Percentiles rank a stretch among this genome's conserved stretches.
Evolutionary conservation across 2,113 vertebrate species (phyloP).

Genomic region (Cephalopterus ornatus): DNA sequence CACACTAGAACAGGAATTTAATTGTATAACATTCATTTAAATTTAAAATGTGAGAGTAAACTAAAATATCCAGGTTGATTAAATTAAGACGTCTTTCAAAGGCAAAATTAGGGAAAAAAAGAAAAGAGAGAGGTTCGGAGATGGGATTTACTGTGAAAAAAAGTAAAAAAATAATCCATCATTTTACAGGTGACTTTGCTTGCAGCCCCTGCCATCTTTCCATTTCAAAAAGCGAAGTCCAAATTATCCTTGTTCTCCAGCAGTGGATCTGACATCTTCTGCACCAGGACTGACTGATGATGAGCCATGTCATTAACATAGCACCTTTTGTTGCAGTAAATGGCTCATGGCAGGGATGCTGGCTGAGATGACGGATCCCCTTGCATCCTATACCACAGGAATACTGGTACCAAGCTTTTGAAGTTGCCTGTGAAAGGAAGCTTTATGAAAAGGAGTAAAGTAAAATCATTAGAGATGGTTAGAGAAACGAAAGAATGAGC

Average conservation of each 20-base stretch:
- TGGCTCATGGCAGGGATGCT: constrained; percentile 55
- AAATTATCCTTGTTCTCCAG: constrained; percentile 48
- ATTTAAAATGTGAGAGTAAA: not conserved
- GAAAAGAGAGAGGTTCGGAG: not conserved
- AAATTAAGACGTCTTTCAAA: not conserved
- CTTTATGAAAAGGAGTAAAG: not conserved
- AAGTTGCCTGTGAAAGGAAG: constrained; percentile 28
- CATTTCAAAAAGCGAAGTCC: constrained; percentile 49
- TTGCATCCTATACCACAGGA: constrained; percentile 10
- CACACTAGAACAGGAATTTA: not conserved
- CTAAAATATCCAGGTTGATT: not conserved
- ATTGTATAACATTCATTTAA: not conserved
- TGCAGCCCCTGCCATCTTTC: not conserved
- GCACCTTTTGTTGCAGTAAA: constrained; percentile 53
- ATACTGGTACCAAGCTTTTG: constrained; percentile 36
- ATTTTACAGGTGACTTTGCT: constrained; percentile 38
- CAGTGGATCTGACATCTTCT: constrained; percentile 55
- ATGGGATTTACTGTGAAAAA: not conserved
- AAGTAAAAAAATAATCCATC: not conserved
- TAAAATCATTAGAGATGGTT: constrained; percentile 13
- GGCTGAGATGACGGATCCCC: not conserved
- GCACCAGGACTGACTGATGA: constrained; percentile 53
- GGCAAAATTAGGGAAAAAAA: not conserved
- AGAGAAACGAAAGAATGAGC: not conserved
- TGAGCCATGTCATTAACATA: constrained; percentile 17